A percentile compares a stretch with the other conserved stretches of the same genome.
phyloP scores from a whole-genome alignment of 1,140 invertebrate genomes.

The Drosophila gunungcola region DNA sequence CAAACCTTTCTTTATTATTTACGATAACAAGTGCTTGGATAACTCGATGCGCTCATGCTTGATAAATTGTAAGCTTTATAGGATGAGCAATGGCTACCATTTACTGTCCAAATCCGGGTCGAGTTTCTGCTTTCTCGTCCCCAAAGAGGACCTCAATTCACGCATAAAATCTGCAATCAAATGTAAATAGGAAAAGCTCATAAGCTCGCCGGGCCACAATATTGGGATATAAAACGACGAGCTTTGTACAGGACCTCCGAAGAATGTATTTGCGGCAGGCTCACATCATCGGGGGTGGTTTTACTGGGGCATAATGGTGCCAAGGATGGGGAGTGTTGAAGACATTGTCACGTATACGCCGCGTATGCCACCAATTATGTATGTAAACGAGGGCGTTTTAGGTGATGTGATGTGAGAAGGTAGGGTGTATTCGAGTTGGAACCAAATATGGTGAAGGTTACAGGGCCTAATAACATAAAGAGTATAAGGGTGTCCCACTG shows the following conservation, averaged over 20 bases:
- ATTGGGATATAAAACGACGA: conserved; percentile 52
- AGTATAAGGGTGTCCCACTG: no score
- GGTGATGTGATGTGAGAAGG: conserved; percentile 3
- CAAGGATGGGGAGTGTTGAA: conserved; percentile 63
- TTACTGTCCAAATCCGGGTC: conserved; percentile 33
- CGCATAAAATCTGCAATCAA: conserved; percentile 74
- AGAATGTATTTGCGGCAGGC: conserved; percentile 31
- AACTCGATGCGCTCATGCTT: conserved; percentile 18
- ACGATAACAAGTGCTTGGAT: conserved; percentile 16
- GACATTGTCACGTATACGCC: conserved; percentile 73
- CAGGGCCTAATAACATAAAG: conserved; percentile 27
- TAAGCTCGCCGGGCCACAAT: conserved; percentile 53
- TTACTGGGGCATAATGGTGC: conserved; percentile 33
- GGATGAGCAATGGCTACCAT: conserved; percentile 43
- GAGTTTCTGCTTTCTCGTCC: neutral
- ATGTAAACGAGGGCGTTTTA: conserved; percentile 30
- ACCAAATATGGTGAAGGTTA: conserved; percentile 67
- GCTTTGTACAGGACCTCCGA: conserved; percentile 50
- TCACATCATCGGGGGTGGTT: conserved; percentile 40
- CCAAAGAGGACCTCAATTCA: conserved; percentile 43
- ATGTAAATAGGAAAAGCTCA: conserved; percentile 74
- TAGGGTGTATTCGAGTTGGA: conserved; percentile 28
- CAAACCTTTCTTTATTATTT: neutral
- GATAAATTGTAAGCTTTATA: conserved; percentile 38
- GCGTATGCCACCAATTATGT: conserved; percentile 74